phyloP scores from a whole-genome alignment of 64 coral and sea anemone genomes.

The Pachyseris speciosa region DNA sequence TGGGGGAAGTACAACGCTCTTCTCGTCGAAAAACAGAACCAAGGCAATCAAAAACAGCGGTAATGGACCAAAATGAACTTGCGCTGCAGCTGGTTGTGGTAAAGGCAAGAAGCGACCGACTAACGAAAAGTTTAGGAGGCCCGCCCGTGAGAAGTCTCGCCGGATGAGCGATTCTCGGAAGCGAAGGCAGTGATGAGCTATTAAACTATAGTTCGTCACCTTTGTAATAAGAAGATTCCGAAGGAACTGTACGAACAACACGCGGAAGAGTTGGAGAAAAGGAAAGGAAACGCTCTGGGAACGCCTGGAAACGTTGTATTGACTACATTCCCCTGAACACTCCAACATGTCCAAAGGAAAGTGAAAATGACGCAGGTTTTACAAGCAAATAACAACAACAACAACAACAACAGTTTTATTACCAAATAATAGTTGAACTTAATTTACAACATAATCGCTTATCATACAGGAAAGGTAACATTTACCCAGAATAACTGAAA shows the following conservation, averaged over 20 bases:
- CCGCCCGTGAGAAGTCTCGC: background rate
- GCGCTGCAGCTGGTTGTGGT: background rate
- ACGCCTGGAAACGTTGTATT: background rate
- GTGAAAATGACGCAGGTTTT: background rate
- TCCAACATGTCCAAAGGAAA: too few relatives aligned
- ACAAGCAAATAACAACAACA: too few relatives aligned
- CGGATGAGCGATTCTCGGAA: background rate
- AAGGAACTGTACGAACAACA: slow-evolving; percentile 13
- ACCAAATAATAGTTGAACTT: too few relatives aligned
- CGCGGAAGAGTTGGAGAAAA: slow-evolving; percentile 16
- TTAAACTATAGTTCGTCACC: background rate
- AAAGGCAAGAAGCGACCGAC: background rate
- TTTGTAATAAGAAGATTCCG: slow-evolving; percentile 17
- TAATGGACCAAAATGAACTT: background rate
- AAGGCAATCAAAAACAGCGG: background rate
- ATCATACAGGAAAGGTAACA: too few relatives aligned
- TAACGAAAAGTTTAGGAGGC: background rate
- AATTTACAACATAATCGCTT: too few relatives aligned
- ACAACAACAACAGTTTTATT: too few relatives aligned
- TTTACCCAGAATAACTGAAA: too few relatives aligned
- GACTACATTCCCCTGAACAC: background rate
- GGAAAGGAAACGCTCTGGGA: background rate
- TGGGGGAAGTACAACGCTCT: background rate
- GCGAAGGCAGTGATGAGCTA: slow-evolving; percentile 29
- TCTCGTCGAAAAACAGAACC: background rate